phyloP scores from a whole-genome alignment of 2,888 invertebrate genomes.

The Ichneumoninae sp. region DNA sequence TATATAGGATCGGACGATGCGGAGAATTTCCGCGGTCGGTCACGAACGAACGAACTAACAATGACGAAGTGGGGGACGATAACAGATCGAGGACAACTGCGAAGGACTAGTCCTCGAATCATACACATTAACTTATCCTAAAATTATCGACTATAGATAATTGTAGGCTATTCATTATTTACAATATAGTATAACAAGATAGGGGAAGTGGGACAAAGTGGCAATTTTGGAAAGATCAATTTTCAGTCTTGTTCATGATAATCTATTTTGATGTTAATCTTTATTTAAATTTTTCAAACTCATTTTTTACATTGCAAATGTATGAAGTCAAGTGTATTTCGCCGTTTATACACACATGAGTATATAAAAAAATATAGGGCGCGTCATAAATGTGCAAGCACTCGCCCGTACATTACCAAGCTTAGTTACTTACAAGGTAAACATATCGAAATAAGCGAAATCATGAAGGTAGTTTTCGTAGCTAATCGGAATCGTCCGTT shows the following conservation, averaged over 20 bases:
- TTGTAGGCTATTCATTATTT: neutral
- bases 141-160: neutral
- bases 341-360: neutral
- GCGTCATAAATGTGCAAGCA: no score
- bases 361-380: no score
- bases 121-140: neutral
- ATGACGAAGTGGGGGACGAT: neutral
- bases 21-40: constrained; percentile 14
- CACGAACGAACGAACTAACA: constrained; percentile 22
- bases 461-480: no score
- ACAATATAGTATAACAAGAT: neutral
- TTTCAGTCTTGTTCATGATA: neutral
- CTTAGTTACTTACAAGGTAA: no score
- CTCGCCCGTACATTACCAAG: no score
- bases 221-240: neutral
- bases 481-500: no score
- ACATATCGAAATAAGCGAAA: no score
- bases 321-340: neutral
- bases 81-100: constrained; percentile 11
- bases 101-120: constrained; percentile 18
- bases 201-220: neutral
- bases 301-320: neutral
- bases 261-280: neutral
- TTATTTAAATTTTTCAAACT: neutral
- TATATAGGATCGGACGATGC: constrained; percentile 8